These are phyloP conservation scores for Stegostoma tigrinum DNA, from an alignment of 2,113 vertebrate genomes.

Conservation along the genomic window DNA sequence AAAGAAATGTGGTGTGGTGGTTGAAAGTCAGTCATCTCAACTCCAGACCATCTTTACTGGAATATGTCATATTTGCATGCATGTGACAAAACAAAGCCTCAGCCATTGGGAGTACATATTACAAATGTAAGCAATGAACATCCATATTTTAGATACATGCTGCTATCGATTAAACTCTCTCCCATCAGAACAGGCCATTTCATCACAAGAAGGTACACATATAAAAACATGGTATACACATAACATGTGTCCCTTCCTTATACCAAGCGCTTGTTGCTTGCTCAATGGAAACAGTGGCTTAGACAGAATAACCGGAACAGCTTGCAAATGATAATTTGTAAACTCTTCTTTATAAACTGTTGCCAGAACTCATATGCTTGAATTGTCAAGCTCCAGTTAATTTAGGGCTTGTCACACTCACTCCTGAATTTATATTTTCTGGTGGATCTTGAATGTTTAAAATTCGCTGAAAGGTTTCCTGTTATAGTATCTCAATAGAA, in stretches of 20 bases:
- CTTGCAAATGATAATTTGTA: background rate
- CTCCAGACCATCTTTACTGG: too few relatives aligned
- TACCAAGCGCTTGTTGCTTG: background rate
- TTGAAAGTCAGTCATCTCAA: too few relatives aligned
- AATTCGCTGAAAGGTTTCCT: background rate
- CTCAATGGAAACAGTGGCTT: background rate
- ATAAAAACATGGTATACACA: background rate
- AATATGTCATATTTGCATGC: background rate
- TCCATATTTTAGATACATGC: background rate
- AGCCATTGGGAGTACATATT: background rate
- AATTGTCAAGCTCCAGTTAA: background rate
- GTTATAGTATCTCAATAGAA: background rate
- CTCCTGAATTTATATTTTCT: background rate
- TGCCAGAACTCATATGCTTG: background rate
- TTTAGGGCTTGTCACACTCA: background rate
- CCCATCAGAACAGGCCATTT: background rate
- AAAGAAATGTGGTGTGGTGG: too few relatives aligned
- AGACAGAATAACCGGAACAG: background rate
- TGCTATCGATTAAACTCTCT: background rate
- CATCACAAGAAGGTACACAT: background rate
- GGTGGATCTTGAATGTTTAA: background rate
- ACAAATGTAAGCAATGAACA: background rate
- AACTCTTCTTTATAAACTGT: background rate
- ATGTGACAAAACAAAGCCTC: background rate
- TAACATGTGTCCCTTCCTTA: background rate